A percentile compares a stretch with the other conserved stretches of the same genome.
Evolutionary conservation across 92 coral and sea anemone species (phyloP).

Genomic region (Palythoa grandiflora): DNA sequence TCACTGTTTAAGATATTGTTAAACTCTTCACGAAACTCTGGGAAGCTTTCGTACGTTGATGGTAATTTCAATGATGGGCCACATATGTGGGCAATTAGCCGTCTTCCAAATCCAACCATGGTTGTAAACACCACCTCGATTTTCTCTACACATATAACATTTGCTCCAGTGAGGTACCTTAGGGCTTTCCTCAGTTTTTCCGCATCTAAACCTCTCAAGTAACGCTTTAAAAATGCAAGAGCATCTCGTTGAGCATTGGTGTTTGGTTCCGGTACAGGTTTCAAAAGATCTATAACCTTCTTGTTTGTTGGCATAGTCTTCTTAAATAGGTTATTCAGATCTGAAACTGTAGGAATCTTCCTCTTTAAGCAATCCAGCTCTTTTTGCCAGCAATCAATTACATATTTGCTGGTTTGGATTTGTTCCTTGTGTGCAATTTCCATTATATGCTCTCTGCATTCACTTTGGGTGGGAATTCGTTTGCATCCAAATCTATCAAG

Average conservation of each 20-base stretch:
- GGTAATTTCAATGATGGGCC: slow-evolving; percentile 61
- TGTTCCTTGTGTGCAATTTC: slow-evolving; percentile 43
- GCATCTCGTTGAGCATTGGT: slow-evolving; percentile 59
- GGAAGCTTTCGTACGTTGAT: slow-evolving; percentile 55
- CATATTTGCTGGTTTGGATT: slow-evolving; percentile 33
- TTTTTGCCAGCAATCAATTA: slow-evolving; percentile 38
- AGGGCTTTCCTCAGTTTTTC: slow-evolving; percentile 53
- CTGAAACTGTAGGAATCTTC: slow-evolving; percentile 34
- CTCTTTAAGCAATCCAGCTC: slow-evolving; percentile 17
- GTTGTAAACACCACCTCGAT: slow-evolving; percentile 43
- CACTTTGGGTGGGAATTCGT: slow-evolving; percentile 15
- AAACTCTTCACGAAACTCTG: slow-evolving; percentile 67
- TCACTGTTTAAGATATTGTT: slow-evolving; percentile 40
- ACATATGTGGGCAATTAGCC: slow-evolving; percentile 69
- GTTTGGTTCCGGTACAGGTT: slow-evolving; percentile 20
- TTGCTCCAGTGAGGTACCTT: slow-evolving; percentile 59
- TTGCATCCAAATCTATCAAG: slow-evolving; percentile 34
- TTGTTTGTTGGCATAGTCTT: slow-evolving; percentile 59
- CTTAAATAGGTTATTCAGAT: slow-evolving; percentile 44
- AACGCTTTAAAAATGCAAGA: slow-evolving; percentile 55
- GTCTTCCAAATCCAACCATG: slow-evolving; percentile 52
- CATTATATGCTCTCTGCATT: slow-evolving; percentile 18
- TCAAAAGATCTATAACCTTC: slow-evolving; percentile 54
- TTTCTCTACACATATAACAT: slow-evolving; percentile 57
- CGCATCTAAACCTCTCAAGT: slow-evolving; percentile 63